Base-by-base conservation (phyloP, 1,140 invertebrate genomes). In the Pygmarrhopalites habei region DNA sequence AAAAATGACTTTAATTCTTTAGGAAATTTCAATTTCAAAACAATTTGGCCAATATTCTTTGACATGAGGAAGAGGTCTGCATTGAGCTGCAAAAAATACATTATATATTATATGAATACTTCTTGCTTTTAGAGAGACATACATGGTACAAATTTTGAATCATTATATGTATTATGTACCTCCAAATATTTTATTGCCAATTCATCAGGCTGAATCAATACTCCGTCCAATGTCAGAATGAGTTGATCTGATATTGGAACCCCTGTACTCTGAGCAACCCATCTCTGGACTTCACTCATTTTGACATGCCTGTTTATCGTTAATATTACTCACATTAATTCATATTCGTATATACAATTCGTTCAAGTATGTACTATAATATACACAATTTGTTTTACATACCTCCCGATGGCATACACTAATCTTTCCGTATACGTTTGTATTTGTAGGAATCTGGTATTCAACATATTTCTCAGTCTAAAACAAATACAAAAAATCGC, bases 181-280 rank as follows among this genome's bases (percentile, higher is more conserved):
- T 56, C 46, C 29, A 60, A 26, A 55, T 58, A 65, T 44, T 64
- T 58, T 21, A 26, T 4, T 44, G 62, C 62, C 25, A 62, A 47
- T 4, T 68, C 59, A 21, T 60, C 47, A 10, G 35, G 25, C 25
- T 53, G 39, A n/a, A 61, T 53, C 23, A 46, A 44, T 2, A 61
- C 30, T 17, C 67, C 67, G 28, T 69, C 67, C 35, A 46, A 29
- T 12, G 67, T 69, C 4, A 69, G 32, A 5, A 69, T 52, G 15
- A 68, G 26, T 41, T 69, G 64, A n/a, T 63, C 26, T 0, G 62
- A 62, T 4, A 44, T 17, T 28, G 23, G 12, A 46, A 64, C 41
- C 14, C 65, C 65, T n/a, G 55, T 65, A 19, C 66, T 58, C 17
- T 47, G 23, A 2, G 12, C 23, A 58, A 70, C 60, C 46, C 60